Base-by-base conservation (phyloP, 2,888 invertebrate species). In the Spatulosminthurus flaviceps region DNA sequence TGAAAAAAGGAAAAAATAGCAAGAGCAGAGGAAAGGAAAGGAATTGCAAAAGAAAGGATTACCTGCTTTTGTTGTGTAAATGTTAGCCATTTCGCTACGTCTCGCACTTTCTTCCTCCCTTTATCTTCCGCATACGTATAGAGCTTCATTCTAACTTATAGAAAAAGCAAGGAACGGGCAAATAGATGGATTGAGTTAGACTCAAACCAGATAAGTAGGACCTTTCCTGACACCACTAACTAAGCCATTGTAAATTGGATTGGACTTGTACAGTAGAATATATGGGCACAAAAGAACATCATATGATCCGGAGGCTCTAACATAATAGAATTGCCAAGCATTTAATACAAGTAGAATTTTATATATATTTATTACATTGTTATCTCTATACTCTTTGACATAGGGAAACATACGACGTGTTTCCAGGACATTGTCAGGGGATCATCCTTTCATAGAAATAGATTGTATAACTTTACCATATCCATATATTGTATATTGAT, bases 31-130 rank as follows among this genome's bases (percentile, higher is more conserved):
- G 5, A 51, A 19, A 19, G 51, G 73, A 67, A 69, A 67, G 79
- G 77, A 70, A 77, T 76, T 24, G 67, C 76, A 67, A 74, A 51
- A 16, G 76, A 76, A 69, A 67, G 67, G 76, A 76, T 66, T 69
- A 69, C 24, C 19, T 81, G 78, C 82, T 80, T 82, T 83, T 83
- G 83, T 83, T 82, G 83, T 82, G 82, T 82, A 83, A 83, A 83
- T 83, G 83, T 79, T 82, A 24, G 34, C 73, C 61, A 61, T 51
- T 51, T 42, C 42, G 21, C 72, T 51, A 43, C 41, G 16, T 7
- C 19, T 43, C 43, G 4, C 19, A 4, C 42, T 71, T 42, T 22
- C 72, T 51, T n/a, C 51, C 24, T n/a, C n/a, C n/a, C n/a, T n/a
- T n/a, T n/a, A n/a, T n/a, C n/a, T n/a, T n/a, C n/a, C n/a, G n/a